A percentile compares a stretch with the other conserved stretches of the same genome.
phyloP scores from a whole-genome alignment of 2,797 vertebrate species.

The Chelidonichthys spinosus region DNA sequence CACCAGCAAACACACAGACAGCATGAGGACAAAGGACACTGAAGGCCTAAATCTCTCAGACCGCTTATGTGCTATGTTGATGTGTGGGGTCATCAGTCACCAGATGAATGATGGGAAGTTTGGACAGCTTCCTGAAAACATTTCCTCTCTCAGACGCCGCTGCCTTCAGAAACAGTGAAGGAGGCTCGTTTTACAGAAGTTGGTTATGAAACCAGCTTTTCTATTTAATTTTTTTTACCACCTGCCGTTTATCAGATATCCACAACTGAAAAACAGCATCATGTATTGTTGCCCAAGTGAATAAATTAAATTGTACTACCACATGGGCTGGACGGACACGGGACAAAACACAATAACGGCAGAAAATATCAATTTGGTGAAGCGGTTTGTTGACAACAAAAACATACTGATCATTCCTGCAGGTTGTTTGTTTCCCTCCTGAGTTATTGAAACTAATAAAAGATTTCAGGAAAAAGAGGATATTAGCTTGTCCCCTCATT shows the following conservation, averaged over 20 bases:
- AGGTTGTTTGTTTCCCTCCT: conserved; percentile 1
- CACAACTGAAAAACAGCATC: not conserved
- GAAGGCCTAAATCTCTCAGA: conserved; percentile 15
- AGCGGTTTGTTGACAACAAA: not conserved
- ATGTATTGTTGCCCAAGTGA: not conserved
- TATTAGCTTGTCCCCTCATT: not conserved
- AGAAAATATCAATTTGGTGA: conserved; percentile 4
- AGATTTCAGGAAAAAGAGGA: not conserved
- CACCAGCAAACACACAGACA: conserved; percentile 32
- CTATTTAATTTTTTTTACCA: too few relatives aligned
- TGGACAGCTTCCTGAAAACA: not conserved
- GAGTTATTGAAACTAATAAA: not conserved
- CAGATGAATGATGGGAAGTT: not conserved
- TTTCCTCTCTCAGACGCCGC: not conserved
- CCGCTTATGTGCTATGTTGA: conserved; percentile 11
- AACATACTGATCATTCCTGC: conserved; percentile 2
- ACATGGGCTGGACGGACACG: not conserved
- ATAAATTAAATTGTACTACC: too few relatives aligned
- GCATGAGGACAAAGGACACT: conserved; percentile 41
- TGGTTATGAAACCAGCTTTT: not conserved
- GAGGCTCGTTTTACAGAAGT: not conserved
- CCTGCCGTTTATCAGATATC: not conserved
- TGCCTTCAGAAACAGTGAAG: not conserved
- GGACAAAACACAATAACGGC: not conserved
- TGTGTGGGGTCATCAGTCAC: conserved; percentile 25